These are phyloP conservation scores for Alviniconcha marisindica DNA, from an alignment of 1,140 invertebrate genomes.

Conservation along the genomic window DNA sequence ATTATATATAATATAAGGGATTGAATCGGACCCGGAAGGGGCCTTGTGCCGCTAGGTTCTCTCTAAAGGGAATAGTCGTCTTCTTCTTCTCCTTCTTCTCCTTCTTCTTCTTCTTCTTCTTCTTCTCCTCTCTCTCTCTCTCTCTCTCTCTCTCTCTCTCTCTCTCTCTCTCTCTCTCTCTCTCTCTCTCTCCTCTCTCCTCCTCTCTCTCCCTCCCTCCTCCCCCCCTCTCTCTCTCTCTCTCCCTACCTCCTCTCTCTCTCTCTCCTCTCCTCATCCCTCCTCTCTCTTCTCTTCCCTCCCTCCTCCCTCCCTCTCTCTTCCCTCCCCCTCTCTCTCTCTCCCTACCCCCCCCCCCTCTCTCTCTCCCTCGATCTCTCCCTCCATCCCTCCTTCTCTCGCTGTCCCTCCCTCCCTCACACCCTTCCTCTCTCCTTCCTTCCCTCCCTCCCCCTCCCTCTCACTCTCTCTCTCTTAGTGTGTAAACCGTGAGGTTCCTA, in stretches of 20 bases:
- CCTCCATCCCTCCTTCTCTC: background rate
- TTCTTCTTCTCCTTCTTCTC: too few relatives aligned
- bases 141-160: background rate
- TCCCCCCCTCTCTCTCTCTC: background rate
- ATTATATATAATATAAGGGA: too few relatives aligned
- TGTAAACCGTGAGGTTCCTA: background rate
- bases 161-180: conserved; percentile 37
- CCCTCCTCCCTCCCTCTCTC: background rate
- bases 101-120: background rate
- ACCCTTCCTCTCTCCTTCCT: background rate
- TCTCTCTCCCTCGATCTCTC: background rate
- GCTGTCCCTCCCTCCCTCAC: conserved; percentile 12
- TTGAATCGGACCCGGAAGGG: too few relatives aligned
- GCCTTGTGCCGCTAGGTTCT: too few relatives aligned
- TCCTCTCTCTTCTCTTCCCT: background rate
- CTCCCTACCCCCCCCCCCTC: background rate
- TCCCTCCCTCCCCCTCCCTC: conserved; percentile 12
- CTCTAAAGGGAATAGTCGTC: too few relatives aligned
- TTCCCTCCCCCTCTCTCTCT: background rate
- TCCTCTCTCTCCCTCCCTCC: too few relatives aligned
- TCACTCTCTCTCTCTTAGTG: conserved; percentile 28
- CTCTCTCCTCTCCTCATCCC: background rate
- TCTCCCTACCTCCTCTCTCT: background rate
- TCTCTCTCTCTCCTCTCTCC: background rate
- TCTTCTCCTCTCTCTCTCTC: conserved; percentile 20